These are phyloP conservation scores for Metaphire vulgaris DNA, from an alignment of 1,140 invertebrate species.

Conservation along the genomic window DNA sequence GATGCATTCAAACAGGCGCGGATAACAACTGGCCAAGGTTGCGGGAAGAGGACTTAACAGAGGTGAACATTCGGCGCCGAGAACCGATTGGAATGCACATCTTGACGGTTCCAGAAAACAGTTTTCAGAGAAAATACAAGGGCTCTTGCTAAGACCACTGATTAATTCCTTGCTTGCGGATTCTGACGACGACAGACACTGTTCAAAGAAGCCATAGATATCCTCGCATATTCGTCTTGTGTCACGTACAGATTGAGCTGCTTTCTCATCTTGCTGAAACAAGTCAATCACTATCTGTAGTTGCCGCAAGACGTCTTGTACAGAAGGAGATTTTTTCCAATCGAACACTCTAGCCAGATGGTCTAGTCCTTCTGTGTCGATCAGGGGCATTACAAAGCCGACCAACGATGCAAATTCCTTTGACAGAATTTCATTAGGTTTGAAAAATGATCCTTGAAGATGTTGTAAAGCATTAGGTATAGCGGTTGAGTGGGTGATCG, in stretches of 20 bases:
- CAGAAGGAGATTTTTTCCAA: neutral
- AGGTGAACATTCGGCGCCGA: neutral
- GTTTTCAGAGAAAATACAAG: neutral
- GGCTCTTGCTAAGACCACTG: neutral
- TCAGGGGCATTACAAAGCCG: neutral
- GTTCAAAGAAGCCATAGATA: neutral
- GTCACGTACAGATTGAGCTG: neutral
- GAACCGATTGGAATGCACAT: neutral
- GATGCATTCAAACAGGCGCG: neutral
- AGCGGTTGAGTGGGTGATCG: too few relatives aligned
- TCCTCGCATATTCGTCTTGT: neutral
- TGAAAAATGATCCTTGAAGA: too few relatives aligned
- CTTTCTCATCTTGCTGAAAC: neutral
- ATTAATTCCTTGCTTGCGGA: too few relatives aligned
- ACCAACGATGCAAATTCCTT: neutral
- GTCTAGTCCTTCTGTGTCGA: neutral
- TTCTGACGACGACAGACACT: neutral
- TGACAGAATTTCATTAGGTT: too few relatives aligned
- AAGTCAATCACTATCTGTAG: neutral
- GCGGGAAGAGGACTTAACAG: neutral
- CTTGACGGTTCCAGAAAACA: neutral
- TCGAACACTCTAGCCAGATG: neutral
- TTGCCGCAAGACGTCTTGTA: neutral
- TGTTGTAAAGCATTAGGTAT: too few relatives aligned
- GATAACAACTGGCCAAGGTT: neutral